Conservation (phyloP, 2,113 vertebrate species). For the Cephalopholis sonnerati region DNA sequence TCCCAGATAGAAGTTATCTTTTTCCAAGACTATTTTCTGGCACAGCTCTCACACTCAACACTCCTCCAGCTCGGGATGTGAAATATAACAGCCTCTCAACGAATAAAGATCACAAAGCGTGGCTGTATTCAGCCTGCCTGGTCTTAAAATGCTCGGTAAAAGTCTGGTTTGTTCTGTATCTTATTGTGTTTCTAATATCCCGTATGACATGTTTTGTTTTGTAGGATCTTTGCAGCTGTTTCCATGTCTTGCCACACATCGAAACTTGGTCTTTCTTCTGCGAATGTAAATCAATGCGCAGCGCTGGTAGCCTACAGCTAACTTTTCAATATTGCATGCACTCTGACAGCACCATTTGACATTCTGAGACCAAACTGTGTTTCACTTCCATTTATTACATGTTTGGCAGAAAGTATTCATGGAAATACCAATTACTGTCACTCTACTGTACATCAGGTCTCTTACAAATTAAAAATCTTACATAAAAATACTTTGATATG, state of each 20-base stretch:
- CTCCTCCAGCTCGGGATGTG: neutral
- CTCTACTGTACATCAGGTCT: neutral
- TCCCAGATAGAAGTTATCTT: slow-evolving; percentile 27
- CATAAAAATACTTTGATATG: neutral
- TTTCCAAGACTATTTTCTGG: slow-evolving; percentile 12
- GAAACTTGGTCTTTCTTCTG: neutral
- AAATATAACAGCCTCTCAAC: neutral
- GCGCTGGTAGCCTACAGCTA: slow-evolving; percentile 31
- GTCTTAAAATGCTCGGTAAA: neutral
- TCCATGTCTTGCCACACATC: neutral
- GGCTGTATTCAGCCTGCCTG: neutral
- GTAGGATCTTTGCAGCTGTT: slow-evolving; percentile 7
- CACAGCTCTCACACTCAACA: neutral
- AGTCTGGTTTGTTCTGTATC: neutral
- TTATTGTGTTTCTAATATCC: neutral
- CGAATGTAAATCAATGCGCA: slow-evolving; percentile 27
- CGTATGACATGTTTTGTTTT: neutral
- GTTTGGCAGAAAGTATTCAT: slow-evolving; percentile 1
- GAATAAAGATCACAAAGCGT: neutral
- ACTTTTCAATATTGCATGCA: slow-evolving; percentile 52
- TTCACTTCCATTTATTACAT: slow-evolving; percentile 29
- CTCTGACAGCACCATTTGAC: slow-evolving; percentile 44
- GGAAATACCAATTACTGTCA: slow-evolving; percentile 14
- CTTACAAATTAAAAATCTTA: too few species aligned
- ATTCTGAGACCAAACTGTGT: slow-evolving; percentile 33